Base-by-base conservation (phyloP, 2,797 vertebrate species). In the Pseudotriccus pelzelni region DNA sequence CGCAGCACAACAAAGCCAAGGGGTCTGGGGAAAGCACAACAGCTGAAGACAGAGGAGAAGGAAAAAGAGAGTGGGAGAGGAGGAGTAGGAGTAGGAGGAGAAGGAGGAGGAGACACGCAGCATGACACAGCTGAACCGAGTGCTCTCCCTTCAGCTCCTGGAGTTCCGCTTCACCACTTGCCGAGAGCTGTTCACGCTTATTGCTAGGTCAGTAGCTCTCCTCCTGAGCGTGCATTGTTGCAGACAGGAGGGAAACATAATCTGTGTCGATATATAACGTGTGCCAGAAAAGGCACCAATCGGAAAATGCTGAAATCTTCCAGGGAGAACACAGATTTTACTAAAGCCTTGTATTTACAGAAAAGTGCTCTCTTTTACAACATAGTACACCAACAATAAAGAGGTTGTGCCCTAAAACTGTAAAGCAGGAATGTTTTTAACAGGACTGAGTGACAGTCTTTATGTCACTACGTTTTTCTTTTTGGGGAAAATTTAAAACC, bases 1-100 rank as follows among this genome's bases (percentile, higher is more conserved):
- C 77, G 97, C 97, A 98, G 98, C 98, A 97, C 98, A 97, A 98
- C 98, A 98, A 98, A 98, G 97, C 85, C 91, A 68, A 93, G 34
- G 82, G 93, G 85, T 94, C 94, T 81, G 60, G 58, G 91, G 94
- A 95, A 90, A 96, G 92, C 56, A 77, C 41, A 96, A 83, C 87
- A 39, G 93, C 50, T 79, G 3, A 53, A 94, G 90, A 14, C 52
- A 21, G 81, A 52, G 47, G 30, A 39, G 46, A 80, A 58, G 56
- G 4, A 25, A 43, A 28, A 10, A 56, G 50, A 58, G 50, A 81
- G 50, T 25, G 30, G 34, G 63, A 95, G 75, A 93, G 46, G 73
- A 67, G 70, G 15, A 83, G 67, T 76, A 68, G 96, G 73, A 93
- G 46, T 76, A 68, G 96, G 73, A 93, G 46, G 73, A 67, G 75